These are phyloP conservation scores for Thryonomys swinderianus DNA, from an alignment of 2,113 vertebrate species.

Conservation along the genomic window DNA sequence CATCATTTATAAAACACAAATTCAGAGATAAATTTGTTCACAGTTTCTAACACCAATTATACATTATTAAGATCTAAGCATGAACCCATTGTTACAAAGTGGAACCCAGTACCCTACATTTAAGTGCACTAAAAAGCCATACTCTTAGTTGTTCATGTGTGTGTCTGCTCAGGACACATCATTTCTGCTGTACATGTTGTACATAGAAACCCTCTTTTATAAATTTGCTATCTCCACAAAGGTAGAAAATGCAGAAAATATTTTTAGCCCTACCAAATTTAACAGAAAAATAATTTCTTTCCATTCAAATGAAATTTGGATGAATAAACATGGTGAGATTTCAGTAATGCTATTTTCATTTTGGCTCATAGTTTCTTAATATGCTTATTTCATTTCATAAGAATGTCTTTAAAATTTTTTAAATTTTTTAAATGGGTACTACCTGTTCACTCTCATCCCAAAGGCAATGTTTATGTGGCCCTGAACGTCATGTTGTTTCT, in stretches of 20 bases:
- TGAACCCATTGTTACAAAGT: not conserved
- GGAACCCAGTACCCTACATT: not conserved
- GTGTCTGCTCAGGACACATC: not conserved
- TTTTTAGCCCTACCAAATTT: not conserved
- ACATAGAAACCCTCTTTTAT: not conserved
- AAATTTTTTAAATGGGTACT: too few species aligned
- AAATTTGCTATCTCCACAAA: not conserved
- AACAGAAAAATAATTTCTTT: not conserved
- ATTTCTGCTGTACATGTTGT: not conserved
- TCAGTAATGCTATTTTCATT: not conserved
- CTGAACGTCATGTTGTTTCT: not conserved
- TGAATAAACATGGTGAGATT: not conserved
- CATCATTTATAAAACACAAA: not conserved
- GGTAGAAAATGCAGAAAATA: not conserved
- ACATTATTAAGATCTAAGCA: not conserved
- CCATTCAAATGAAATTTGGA: not conserved
- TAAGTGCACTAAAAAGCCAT: too few species aligned
- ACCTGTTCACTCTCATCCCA: not conserved
- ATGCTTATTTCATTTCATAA: not conserved
- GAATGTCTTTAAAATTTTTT: too few species aligned
- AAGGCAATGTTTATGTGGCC: accelerated
- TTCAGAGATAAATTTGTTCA: not conserved
- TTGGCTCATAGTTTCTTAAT: not conserved
- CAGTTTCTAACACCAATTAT: not conserved
- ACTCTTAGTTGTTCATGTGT: not conserved